Base-by-base conservation (phyloP, 2,888 invertebrate genomes). In the Taphrorychus bicolor region DNA sequence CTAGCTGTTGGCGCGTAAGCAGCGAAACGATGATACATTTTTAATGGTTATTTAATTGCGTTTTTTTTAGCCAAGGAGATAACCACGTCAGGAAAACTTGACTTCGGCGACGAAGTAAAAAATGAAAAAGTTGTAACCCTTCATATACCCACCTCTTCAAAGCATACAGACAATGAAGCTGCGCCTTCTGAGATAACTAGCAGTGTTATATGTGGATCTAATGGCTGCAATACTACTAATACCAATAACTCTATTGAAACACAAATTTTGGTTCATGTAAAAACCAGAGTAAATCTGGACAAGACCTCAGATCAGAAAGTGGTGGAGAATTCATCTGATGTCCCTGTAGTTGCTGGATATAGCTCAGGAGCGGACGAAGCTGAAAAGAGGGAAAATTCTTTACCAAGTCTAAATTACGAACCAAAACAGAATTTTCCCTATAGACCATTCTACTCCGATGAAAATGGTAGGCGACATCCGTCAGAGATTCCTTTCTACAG, bases 341-440 rank as follows among this genome's bases (percentile, higher is more conserved):
- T 70, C 14, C 70, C 70, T n/a, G 21, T 70, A 19, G 61, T 66
- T 5, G 66, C 58, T 19, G 70, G 70, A 48, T 57, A 59, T 56
- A 59, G 69, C 59, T 52, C 11, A 9, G 3, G 45, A 14, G 7
- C 14, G 7, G 17, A 51, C 7, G 21, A 51, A 18, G 4, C 19
- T 11, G 11, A 51, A n/a, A 51, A 11, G 9, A 51, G 51, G n/a
- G 21, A 51, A 51, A 45, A 45, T 45, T 45, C 45, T 16, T 45
- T 45, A 16, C 16, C 45, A 2, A 11, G 7, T 11, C 32, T 11
- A 3, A 32, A 1, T 32, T 32, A 7, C 7, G 32, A 32, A 9
- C 2, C 32, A 32, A 32, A 32, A 11, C 1, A 11, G 32, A 32
- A 32, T 32, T 32, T 32, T 32, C 11, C 7, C 32, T 32, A 32